Conservation (phyloP, 1,140 invertebrate genomes). For the Spodoptera frugiperda region DNA sequence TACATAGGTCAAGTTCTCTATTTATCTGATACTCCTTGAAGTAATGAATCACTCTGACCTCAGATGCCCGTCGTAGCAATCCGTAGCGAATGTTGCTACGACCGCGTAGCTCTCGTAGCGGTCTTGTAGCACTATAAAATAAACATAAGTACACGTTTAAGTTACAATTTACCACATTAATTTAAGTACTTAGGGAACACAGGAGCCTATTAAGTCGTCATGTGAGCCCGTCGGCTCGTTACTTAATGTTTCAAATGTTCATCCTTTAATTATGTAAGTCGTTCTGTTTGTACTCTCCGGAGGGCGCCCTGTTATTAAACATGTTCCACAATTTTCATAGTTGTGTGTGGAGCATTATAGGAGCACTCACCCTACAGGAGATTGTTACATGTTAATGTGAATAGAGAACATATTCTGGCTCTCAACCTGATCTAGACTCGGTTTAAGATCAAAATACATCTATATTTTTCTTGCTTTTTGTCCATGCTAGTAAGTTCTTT, state of each 20-base stretch:
- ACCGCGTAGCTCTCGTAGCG: no score
- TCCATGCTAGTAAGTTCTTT: no score
- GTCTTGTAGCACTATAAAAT: no score
- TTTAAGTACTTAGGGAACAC: neutral
- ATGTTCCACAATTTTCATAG: neutral
- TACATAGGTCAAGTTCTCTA: no score
- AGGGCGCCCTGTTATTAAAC: neutral
- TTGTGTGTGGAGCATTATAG: neutral
- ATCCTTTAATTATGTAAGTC: conserved; percentile 9
- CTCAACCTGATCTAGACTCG: no score
- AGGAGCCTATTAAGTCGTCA: neutral
- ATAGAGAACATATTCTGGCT: neutral
- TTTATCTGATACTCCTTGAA: no score
- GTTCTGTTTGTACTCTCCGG: conserved; percentile 2
- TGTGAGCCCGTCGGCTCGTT: neutral
- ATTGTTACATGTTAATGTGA: neutral
- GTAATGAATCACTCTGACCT: no score
- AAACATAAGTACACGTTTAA: neutral
- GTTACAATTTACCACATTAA: neutral
- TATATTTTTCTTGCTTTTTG: no score
- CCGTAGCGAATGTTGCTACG: no score
- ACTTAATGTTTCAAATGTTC: conserved; percentile 16
- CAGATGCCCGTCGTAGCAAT: no score
- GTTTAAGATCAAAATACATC: no score
- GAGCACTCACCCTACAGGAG: neutral